Evolutionary conservation across 2,888 invertebrate genomes (phyloP).

Genomic region (Vanessa cardui): DNA sequence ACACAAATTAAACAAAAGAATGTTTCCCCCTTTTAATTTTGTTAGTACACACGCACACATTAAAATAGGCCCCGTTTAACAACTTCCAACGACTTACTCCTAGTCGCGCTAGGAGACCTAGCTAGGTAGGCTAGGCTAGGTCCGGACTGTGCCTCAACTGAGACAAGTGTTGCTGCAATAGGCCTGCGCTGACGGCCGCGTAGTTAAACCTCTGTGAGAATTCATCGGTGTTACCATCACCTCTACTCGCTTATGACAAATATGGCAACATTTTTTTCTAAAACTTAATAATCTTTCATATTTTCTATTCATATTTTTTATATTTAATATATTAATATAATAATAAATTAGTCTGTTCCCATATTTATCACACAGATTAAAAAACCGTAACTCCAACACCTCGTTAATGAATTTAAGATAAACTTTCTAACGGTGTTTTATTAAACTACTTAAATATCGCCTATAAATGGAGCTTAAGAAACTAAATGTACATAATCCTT

Average conservation of each 20-base stretch:
- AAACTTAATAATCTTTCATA: too few species aligned
- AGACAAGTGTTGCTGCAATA: constrained; percentile 80
- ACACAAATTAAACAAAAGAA: constrained; percentile 29
- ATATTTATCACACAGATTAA: constrained; percentile 30
- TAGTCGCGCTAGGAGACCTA: constrained; percentile 52
- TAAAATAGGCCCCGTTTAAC: constrained; percentile 56
- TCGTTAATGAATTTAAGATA: constrained; percentile 31
- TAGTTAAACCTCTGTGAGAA: constrained; percentile 82
- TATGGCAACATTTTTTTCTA: constrained; percentile 55
- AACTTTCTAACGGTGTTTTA: constrained; percentile 16
- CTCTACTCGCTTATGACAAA: constrained; percentile 49
- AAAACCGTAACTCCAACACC: constrained; percentile 30
- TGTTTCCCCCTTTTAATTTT: constrained; percentile 15
- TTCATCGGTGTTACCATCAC: constrained; percentile 77
- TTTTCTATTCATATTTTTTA: background rate
- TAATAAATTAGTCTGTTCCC: constrained; percentile 30
- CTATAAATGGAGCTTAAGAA: constrained; percentile 10
- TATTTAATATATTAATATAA: background rate
- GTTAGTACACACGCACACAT: constrained; percentile 37
- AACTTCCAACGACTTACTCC: constrained; percentile 69
- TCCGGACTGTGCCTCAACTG: constrained; percentile 75
- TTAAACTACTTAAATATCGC: constrained; percentile 8
- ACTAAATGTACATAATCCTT: constrained; percentile 19
- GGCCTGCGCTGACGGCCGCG: constrained; percentile 79
- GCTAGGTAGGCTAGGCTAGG: constrained; percentile 57